These are phyloP conservation scores for Amblyjoppa proteus DNA, from an alignment of 2,888 invertebrate genomes.

Conservation along the genomic window DNA sequence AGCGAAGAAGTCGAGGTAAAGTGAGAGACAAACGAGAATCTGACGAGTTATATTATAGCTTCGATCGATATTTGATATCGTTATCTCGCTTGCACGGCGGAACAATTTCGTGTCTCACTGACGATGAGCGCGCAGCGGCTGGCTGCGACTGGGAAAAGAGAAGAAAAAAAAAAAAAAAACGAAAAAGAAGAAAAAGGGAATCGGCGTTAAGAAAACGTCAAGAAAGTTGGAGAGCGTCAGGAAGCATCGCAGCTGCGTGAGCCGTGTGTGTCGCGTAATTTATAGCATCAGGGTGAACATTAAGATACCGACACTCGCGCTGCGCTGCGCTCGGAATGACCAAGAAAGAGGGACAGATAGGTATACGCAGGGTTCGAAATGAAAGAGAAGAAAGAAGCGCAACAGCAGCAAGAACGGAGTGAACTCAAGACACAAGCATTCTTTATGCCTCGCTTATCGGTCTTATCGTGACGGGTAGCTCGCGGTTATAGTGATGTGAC, in stretches of 20 bases:
- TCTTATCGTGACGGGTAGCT: slow-evolving; percentile 78
- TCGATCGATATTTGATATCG: slow-evolving; percentile 52
- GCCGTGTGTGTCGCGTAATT: slow-evolving; percentile 79
- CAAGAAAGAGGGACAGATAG: slow-evolving; percentile 52
- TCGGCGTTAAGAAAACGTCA: slow-evolving; percentile 62
- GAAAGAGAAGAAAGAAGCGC: slow-evolving; percentile 36
- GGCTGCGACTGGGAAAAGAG: slow-evolving; percentile 28
- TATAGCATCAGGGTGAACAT: slow-evolving; percentile 81
- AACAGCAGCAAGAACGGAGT: slow-evolving; percentile 66
- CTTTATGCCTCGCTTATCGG: slow-evolving; percentile 81
- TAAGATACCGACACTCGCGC: slow-evolving; percentile 80
- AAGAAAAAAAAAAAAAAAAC: slow-evolving; percentile 8
- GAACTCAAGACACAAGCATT: slow-evolving; percentile 79
- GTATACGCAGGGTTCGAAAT: slow-evolving; percentile 63
- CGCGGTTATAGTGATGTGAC: slow-evolving; percentile 75
- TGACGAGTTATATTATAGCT: slow-evolving; percentile 40
- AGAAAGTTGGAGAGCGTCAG: slow-evolving; percentile 67
- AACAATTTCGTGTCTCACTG: slow-evolving; percentile 50
- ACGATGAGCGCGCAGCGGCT: slow-evolving; percentile 40
- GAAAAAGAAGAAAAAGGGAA: slow-evolving; percentile 46
- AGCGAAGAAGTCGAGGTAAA: background rate
- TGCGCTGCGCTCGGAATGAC: slow-evolving; percentile 56
- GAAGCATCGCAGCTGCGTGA: slow-evolving; percentile 79
- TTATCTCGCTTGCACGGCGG: slow-evolving; percentile 52
- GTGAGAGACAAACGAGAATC: slow-evolving; percentile 20